Conservation (phyloP, 2,888 invertebrate species). For the Dryobota labecula region DNA sequence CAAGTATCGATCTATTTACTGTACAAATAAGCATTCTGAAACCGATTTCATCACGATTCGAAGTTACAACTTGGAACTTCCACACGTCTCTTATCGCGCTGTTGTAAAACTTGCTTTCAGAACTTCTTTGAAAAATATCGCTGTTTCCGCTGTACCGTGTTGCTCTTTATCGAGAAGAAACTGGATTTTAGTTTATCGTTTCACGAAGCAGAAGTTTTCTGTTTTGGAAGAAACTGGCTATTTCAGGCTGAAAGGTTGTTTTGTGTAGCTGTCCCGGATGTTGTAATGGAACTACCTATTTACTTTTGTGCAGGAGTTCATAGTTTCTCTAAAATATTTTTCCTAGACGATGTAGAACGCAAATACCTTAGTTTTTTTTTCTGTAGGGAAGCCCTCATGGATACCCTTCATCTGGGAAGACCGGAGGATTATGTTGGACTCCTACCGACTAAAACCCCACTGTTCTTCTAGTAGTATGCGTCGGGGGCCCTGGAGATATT, state of each 20-base stretch:
- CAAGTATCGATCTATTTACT: too few relatives aligned
- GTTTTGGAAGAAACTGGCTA: background rate
- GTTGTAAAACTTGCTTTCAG: constrained; percentile 1
- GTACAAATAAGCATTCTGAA: background rate
- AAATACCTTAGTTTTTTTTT: too few relatives aligned
- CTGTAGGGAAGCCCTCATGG: too few relatives aligned
- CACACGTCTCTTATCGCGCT: background rate
- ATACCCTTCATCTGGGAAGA: too few relatives aligned
- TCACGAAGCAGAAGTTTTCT: constrained; percentile 7
- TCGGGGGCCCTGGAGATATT: too few relatives aligned
- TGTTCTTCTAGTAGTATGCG: too few relatives aligned
- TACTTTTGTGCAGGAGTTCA: background rate
- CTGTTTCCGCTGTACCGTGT: background rate
- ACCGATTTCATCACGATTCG: background rate
- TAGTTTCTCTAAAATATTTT: background rate
- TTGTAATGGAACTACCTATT: background rate
- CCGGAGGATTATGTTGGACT: too few relatives aligned
- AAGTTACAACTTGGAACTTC: background rate
- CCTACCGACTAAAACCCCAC: too few relatives aligned
- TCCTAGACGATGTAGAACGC: background rate
- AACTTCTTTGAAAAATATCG: constrained; percentile 26
- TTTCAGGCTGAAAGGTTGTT: background rate
- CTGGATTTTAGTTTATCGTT: constrained; percentile 5
- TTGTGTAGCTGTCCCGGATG: background rate
- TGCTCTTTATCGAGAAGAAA: constrained; percentile 6